Base-by-base conservation (phyloP, 2,113 vertebrate species). In the Gymnorhina tibicen region DNA sequence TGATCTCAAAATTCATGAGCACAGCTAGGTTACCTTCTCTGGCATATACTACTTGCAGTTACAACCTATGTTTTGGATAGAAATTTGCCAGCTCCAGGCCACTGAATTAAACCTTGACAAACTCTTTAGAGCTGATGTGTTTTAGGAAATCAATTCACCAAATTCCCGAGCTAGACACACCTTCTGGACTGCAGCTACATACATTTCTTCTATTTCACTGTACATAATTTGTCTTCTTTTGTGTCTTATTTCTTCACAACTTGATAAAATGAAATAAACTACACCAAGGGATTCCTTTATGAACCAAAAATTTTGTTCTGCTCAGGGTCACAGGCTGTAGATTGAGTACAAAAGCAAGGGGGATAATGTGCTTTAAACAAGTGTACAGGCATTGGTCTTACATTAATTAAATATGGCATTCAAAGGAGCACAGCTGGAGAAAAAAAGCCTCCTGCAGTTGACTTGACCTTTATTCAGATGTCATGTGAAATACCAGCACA, bases 391-490 rank as follows among this genome's bases (percentile, higher is more conserved):
- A 35, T 27, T 52, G 55, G 24, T 72, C 59, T 85, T 85, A 81
- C 56, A 56, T 56, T 94, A 93, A 96, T 92, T 77, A 80, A 95
- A 81, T 23, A 35, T 86, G 95, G 80, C 95, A 95, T 85, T 84
- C 55, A 3, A 46, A 89, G 80, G 42, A 95, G 39, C 2, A 2
- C 4, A 6, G n/a, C 64, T 67, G 76, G 39, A 56, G 59, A 49
- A 87, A 95, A 74, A 68, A 92, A 79, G 62, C 18, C 63, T 73
- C 86, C 58, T 0, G 1, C 32, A 85, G 59, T 13, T 75, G 73
- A 80, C 80, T 72, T 95, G 89, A 92, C 85, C 93, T 95, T 96
- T 95, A 84, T 85, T 93, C 80, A 72, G 87, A 96, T 70, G 94
- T 94, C 93, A 93, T 69, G 47, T 92, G 81, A 72, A 96, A 93